phyloP scores from a whole-genome alignment of 1,140 invertebrate species.

The Acromyrmex heyeri region DNA sequence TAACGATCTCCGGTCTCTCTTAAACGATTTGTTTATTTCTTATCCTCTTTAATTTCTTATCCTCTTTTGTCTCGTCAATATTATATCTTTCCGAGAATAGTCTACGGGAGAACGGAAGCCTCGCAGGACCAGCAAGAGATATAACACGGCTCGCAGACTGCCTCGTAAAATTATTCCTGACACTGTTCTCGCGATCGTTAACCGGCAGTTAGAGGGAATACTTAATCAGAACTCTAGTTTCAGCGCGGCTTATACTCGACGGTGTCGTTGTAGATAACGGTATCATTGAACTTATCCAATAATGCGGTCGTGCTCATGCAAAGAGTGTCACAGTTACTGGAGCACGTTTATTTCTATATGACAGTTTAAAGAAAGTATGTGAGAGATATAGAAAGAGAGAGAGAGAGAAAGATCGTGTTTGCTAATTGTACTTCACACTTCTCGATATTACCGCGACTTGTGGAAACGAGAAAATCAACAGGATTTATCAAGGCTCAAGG shows the following conservation, averaged over 20 bases:
- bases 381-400: neutral
- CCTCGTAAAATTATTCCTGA: conserved; percentile 46
- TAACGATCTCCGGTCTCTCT: too few species aligned
- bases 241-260: conserved; percentile 32
- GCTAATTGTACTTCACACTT: neutral
- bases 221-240: conserved; percentile 51
- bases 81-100: neutral
- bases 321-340: neutral
- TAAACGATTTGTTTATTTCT: neutral
- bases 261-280: conserved; percentile 35
- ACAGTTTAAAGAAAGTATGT: neutral
- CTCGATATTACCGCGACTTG: neutral
- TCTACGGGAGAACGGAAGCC: neutral
- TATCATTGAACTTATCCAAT: conserved; percentile 51
- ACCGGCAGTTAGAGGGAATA: conserved; percentile 54
- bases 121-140: neutral
- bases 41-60: neutral
- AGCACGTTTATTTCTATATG: neutral
- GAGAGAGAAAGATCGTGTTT: neutral
- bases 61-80: neutral
- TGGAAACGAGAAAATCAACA: neutral
- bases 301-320: conserved; percentile 18
- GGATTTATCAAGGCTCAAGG: too few species aligned
- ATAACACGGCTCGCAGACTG: neutral
- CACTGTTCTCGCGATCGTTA: conserved; percentile 52